Evolutionary conservation across 2,797 vertebrate species (phyloP).

Genomic region (Jordanella pulchra): DNA sequence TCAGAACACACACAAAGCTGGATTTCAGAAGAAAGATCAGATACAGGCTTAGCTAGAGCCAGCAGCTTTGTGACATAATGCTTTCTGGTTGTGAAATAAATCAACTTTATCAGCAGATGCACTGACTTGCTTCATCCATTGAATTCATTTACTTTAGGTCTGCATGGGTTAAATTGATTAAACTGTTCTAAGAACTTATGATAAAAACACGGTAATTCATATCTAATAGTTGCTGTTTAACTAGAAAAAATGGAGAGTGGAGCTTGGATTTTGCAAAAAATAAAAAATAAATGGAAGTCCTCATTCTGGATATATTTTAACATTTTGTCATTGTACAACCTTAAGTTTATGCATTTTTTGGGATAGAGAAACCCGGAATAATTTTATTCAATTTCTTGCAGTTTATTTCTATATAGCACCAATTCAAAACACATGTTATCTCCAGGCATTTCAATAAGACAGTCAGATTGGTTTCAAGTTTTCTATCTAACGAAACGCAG

Average conservation of each 20-base stretch:
- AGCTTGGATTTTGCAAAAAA: neutral
- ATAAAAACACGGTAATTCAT: slow-evolving; percentile 38
- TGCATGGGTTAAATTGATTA: slow-evolving; percentile 30
- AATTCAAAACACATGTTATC: too few species aligned
- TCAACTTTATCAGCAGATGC: slow-evolving; percentile 41
- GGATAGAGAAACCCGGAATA: neutral
- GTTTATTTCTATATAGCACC: too few species aligned
- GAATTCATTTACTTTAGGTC: slow-evolving; percentile 37
- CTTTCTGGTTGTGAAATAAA: slow-evolving; percentile 33
- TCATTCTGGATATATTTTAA: neutral
- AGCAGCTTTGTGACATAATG: slow-evolving; percentile 29
- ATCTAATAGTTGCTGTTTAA: slow-evolving; percentile 24
- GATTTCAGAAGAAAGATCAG: slow-evolving; percentile 41
- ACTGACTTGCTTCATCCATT: slow-evolving; percentile 19
- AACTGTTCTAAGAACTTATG: slow-evolving; percentile 17
- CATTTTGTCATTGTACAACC: neutral
- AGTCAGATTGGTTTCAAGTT: too few species aligned
- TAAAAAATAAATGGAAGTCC: slow-evolving; percentile 9
- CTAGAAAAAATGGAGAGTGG: slow-evolving; percentile 9
- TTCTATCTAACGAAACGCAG: too few species aligned
- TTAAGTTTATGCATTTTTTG: neutral
- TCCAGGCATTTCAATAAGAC: too few species aligned
- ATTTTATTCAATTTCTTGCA: too few species aligned
- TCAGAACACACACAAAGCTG: slow-evolving; percentile 24
- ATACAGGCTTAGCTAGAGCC: slow-evolving; percentile 18